Base-by-base conservation (phyloP, 2,888 invertebrate genomes). In the Argyresthia goedartella region DNA sequence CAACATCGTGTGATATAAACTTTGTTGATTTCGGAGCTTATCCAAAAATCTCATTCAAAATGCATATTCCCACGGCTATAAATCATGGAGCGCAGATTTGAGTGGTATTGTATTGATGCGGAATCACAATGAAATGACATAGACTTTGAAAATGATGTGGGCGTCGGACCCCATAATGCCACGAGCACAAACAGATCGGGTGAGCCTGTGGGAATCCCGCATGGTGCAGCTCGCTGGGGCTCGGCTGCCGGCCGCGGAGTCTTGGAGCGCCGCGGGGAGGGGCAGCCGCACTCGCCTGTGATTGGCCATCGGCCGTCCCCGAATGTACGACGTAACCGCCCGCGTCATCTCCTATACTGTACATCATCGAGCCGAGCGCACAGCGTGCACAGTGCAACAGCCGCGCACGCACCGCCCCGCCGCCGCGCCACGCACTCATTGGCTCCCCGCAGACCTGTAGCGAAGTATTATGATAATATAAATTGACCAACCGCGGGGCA, bases 401-500 rank as follows among this genome's bases (percentile, higher is more conserved):
- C 25, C 25, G 25, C 25, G 25, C 25, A 2, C n/a, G 33, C 47
- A 13, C 34, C n/a, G 13, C n/a, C n/a, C n/a, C 33, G 59, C 57
- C 55, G 58, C 55, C 57, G 61, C 63, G 58, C 54, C 53, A 63
- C 58, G 55, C 54, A 16, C 50, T 34, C 15, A n/a, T 33, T 8
- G 8, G 39, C 13, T 33, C 15, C 49, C 8, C 11, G 35, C 57
- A 58, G 60, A 57, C 61, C 60, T 70, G 63, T 64, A 62, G 62
- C 63, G 63, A 62, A 71, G 73, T 77, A 81, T 84, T 82, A 86
- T 87, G 78, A 79, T 81, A 87, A 86, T 87, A 87, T 87, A 87
- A 87, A 87, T 87, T 87, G 87, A 81, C 87, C 86, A 87, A 87
- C 87, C 82, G 81, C 73, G 76, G 82, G 74, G 69, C 81, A 81